These are phyloP conservation scores for Scleropages formosus DNA, from an alignment of 2,797 vertebrate genomes.

Conservation along the genomic window DNA sequence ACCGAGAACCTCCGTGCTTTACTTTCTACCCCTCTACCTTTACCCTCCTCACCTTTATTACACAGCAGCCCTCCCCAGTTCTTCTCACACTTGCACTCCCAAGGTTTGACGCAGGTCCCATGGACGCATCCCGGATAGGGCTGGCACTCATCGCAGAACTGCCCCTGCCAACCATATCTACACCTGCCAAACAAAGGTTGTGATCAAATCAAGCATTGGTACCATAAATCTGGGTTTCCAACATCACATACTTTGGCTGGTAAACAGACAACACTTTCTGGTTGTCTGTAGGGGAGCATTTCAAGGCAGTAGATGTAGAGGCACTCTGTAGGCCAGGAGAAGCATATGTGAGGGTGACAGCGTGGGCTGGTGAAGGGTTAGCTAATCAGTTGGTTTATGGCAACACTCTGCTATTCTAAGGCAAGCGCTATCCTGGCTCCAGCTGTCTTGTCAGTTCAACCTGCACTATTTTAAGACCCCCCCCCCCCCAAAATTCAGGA, in stretches of 20 bases:
- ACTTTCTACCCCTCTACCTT: not conserved
- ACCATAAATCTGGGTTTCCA: constrained; percentile 8
- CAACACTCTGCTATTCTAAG: constrained; percentile 69
- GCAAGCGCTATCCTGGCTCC: constrained; percentile 55
- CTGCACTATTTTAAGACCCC: constrained; percentile 66
- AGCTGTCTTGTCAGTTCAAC: constrained; percentile 77
- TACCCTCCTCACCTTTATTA: constrained; percentile 79
- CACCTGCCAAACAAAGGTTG: constrained; percentile 71
- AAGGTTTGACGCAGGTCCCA: constrained; percentile 84
- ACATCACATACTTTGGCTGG: not conserved
- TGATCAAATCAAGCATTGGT: not conserved
- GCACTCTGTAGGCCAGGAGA: not conserved
- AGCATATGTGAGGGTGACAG: constrained; percentile 13
- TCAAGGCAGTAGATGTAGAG: constrained; percentile 13
- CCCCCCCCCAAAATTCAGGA: constrained; percentile 18
- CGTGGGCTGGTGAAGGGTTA: constrained; percentile 47
- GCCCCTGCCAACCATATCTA: constrained; percentile 91
- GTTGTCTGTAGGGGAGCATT: constrained; percentile 32
- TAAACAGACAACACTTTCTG: constrained; percentile 33
- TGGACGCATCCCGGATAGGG: constrained; percentile 90
- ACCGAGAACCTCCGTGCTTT: too few relatives aligned
- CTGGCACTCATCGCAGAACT: constrained; percentile 85
- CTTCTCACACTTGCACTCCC: constrained; percentile 91
- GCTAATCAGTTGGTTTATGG: constrained; percentile 69
- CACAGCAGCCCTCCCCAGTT: constrained; percentile 97